These are phyloP conservation scores for Rattus rattus DNA, from an alignment of 2,113 vertebrate species.

Conservation along the genomic window DNA sequence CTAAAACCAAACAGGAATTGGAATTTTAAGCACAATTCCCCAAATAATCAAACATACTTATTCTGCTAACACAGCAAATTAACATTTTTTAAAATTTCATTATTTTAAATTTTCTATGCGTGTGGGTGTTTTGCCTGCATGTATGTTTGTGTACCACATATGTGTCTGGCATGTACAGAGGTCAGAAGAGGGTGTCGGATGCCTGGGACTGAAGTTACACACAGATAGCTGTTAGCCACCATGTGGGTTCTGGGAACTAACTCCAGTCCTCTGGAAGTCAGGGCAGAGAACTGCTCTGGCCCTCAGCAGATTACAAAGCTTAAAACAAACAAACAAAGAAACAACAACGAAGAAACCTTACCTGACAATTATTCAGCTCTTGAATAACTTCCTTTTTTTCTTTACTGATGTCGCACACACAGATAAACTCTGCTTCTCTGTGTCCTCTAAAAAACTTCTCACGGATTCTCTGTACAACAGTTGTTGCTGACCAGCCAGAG, in stretches of 20 bases:
- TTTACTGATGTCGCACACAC: conserved; percentile 99
- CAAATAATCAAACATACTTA: neutral
- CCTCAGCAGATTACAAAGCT: neutral
- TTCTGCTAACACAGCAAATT: neutral
- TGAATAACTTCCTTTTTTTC: conserved; percentile 99
- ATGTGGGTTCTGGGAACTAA: neutral
- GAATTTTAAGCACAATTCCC: neutral
- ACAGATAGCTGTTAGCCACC: neutral
- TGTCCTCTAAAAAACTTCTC: conserved; percentile 97
- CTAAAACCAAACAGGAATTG: neutral
- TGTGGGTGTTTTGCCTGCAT: too few species aligned
- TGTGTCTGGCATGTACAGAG: neutral
- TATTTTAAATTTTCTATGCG: neutral
- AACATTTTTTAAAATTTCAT: neutral
- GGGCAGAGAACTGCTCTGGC: neutral
- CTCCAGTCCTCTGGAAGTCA: neutral
- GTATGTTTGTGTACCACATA: neutral
- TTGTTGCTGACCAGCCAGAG: conserved; percentile 94
- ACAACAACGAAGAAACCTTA: conserved; percentile 73
- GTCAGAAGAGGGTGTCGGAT: neutral
- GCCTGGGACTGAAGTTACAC: neutral
- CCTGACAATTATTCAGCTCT: conserved; percentile 99
- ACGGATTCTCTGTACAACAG: conserved; percentile 95
- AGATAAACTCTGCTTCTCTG: conserved; percentile 98
- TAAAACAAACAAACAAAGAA: neutral